Percentiles rank a stretch among this genome's conserved stretches.
Evolutionary conservation across 2,888 invertebrate genomes (phyloP).

Genomic region (Rutpela maculata): DNA sequence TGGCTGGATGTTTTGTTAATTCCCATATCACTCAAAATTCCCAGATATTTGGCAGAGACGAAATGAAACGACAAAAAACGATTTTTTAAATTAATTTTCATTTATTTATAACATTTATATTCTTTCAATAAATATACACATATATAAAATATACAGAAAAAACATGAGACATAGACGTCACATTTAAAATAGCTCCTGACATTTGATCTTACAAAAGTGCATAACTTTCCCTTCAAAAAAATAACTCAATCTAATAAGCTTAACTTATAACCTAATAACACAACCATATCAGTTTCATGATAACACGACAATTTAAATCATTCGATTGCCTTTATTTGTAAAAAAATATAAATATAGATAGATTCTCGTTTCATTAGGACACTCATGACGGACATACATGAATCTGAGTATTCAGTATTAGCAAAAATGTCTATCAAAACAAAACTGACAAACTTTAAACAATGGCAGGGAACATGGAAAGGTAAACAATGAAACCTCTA

Average conservation of each 20-base stretch:
- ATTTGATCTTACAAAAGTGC: background rate
- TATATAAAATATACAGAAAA: slow-evolving; percentile 16
- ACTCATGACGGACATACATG: too few relatives aligned
- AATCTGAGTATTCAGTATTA: too few relatives aligned
- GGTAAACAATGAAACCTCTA: too few relatives aligned
- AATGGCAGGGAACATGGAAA: too few relatives aligned
- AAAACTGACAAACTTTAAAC: too few relatives aligned
- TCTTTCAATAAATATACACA: slow-evolving; percentile 27
- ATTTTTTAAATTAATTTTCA: slow-evolving; percentile 4
- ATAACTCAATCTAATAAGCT: background rate
- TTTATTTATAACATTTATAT: background rate
- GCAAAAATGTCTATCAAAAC: too few relatives aligned
- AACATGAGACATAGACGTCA: slow-evolving; percentile 6
- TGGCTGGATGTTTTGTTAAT: too few relatives aligned
- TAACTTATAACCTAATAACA: background rate
- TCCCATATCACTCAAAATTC: too few relatives aligned
- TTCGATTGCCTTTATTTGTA: background rate
- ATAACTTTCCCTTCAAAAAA: background rate
- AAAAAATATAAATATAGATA: slow-evolving; percentile 2
- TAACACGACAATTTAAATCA: background rate
- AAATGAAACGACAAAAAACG: background rate
- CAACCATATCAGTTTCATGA: background rate
- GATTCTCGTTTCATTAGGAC: background rate
- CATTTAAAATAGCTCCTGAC: background rate
- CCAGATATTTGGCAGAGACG: too few relatives aligned